A percentile compares a stretch with the other conserved stretches of the same genome.
These are phyloP conservation scores for Channa striata DNA, from an alignment of 2,797 vertebrate species.

Conservation along the genomic window DNA sequence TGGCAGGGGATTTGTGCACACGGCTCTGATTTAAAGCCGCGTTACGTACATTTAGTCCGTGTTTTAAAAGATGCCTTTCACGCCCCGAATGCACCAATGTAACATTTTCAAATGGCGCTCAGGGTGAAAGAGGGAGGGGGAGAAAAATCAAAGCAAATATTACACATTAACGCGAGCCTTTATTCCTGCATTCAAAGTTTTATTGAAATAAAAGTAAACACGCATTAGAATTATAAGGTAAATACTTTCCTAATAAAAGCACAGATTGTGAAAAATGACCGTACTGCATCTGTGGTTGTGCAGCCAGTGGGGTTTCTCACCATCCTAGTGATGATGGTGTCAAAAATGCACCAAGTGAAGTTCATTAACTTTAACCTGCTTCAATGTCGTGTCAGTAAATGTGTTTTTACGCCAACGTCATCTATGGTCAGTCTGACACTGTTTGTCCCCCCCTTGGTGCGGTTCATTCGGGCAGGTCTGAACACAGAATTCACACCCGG, in stretches of 20 bases:
- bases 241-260: neutral
- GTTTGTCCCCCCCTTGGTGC: no score
- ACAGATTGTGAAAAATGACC: no score
- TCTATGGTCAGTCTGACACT: no score
- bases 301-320: no score
- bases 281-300: no score
- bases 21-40: conserved; percentile 39
- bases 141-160: neutral
- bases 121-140: neutral
- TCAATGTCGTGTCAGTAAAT: no score
- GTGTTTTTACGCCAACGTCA: no score
- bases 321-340: no score
- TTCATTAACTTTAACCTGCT: no score
- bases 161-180: neutral
- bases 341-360: no score
- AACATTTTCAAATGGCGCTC: neutral
- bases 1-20: conserved; percentile 45
- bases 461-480: no score
- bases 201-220: neutral
- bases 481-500: no score
- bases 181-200: neutral
- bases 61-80: neutral
- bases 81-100: neutral
- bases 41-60: conserved; percentile 1
- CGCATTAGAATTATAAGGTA: neutral